Percentiles rank a stretch among this genome's conserved stretches.
These are phyloP conservation scores for Chitala chitala DNA, from an alignment of 2,113 vertebrate genomes.

Conservation along the genomic window DNA sequence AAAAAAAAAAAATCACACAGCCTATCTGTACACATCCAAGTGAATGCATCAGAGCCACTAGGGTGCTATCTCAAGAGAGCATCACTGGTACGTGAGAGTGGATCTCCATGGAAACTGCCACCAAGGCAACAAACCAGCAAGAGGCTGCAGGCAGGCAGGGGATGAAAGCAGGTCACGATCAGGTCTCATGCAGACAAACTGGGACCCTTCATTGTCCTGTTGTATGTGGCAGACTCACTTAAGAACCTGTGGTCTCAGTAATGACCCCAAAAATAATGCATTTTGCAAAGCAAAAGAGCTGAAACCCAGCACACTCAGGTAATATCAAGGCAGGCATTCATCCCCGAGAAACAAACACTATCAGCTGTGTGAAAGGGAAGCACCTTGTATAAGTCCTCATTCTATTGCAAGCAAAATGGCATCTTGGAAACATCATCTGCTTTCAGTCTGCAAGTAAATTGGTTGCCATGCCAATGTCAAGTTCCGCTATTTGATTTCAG, in stretches of 20 bases:
- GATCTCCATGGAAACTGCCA: conserved; percentile 29
- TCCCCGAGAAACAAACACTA: too few species aligned
- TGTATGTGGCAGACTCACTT: too few species aligned
- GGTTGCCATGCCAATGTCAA: too few species aligned
- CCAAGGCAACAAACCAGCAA: conserved; percentile 19
- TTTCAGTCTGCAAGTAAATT: background rate
- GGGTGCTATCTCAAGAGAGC: background rate
- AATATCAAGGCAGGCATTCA: too few species aligned
- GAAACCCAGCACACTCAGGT: too few species aligned
- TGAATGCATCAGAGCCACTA: background rate
- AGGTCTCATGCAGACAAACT: background rate
- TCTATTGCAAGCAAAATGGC: background rate
- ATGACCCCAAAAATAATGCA: too few species aligned
- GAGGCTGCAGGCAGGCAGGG: background rate
- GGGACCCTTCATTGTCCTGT: background rate
- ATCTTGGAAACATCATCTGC: background rate
- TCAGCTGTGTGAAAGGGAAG: too few species aligned
- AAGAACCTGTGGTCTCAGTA: too few species aligned
- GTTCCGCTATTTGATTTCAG: background rate
- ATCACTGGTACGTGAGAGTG: conserved; percentile 11
- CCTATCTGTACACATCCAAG: background rate
- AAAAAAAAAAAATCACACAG: too few species aligned
- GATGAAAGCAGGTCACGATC: background rate
- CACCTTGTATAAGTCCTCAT: too few species aligned
- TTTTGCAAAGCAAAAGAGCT: too few species aligned